Base-by-base conservation (phyloP, 2,113 vertebrate species). In the Otis tarda region DNA sequence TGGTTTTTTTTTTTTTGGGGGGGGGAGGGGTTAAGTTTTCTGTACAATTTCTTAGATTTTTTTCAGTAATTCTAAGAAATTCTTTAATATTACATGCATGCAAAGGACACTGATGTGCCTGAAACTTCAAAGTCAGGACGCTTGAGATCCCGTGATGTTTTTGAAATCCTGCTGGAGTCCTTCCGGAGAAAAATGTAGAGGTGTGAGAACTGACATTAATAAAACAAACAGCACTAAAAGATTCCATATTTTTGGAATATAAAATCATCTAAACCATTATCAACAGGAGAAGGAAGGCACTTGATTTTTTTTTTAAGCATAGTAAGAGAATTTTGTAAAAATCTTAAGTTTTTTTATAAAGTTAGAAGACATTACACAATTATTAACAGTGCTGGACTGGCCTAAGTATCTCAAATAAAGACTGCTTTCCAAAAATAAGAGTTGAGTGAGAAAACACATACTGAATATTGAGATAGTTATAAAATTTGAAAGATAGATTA, bases 401-500 rank as follows among this genome's bases (percentile, higher is more conserved):
- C 41, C 79, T 80, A 83, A 90, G 47, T 31, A 89, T 22, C 28
- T 25, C 69, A 79, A 83, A 75, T 41, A 95, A 47, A 43, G 24
- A 81, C 67, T 49, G 35, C 37, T 39, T 70, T 79, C 53, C 15
- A 76, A 90, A 93, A 83, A 12, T 5, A 27, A 27, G 25, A 6
- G 19, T 14, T 70, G 6, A 77, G 8, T 61, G 25, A 83, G 41
- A 83, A 94, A 59, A 70, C 6, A 67, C 5, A 8, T 25, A 56
- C 1, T 93, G 25, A 87, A 55, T 90, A 65, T 37, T 76, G 41
- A 89, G 47, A 88, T 4, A 22, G 21, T 45, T 87, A 87, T 25
- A 21, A 45, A 74, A 65, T 70, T 84, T 8, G 47, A 90, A 37
- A 97, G 68, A 60, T 59, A 94, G 76, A 78, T 59, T 3, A 81